A percentile compares a stretch with the other conserved stretches of the same genome.
These are phyloP conservation scores for Scomber colias DNA, from an alignment of 2,113 vertebrate species.

Conservation along the genomic window DNA sequence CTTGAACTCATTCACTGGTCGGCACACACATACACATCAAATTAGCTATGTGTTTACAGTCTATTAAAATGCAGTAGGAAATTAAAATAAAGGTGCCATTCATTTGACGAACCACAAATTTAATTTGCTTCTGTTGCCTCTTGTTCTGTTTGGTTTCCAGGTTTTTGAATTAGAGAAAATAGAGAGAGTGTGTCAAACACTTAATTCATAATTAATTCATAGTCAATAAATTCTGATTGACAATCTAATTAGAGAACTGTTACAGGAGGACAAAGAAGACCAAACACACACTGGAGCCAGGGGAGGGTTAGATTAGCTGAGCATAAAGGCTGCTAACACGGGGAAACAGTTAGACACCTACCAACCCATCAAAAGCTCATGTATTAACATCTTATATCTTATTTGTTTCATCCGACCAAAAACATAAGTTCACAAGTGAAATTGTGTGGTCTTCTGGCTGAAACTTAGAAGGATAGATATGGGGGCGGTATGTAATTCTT, in stretches of 20 bases:
- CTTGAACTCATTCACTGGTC: not conserved
- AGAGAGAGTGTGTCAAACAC: not conserved
- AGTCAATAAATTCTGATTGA: not conserved
- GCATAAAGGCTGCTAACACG: too few relatives aligned
- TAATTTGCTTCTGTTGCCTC: conserved; percentile 12
- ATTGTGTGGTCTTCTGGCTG: too few relatives aligned
- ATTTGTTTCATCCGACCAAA: too few relatives aligned
- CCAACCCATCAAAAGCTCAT: too few relatives aligned
- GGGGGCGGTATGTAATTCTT: too few relatives aligned
- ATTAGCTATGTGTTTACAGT: not conserved
- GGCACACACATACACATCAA: not conserved
- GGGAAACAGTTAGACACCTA: too few relatives aligned
- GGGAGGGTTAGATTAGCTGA: too few relatives aligned
- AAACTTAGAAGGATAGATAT: too few relatives aligned
- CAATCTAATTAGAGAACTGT: too few relatives aligned
- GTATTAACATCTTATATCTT: too few relatives aligned
- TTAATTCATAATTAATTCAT: conserved; percentile 2
- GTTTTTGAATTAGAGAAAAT: not conserved
- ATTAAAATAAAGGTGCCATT: not conserved
- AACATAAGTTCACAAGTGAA: too few relatives aligned
- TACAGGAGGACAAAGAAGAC: not conserved
- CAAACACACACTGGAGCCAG: not conserved
- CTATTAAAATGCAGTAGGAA: not conserved
- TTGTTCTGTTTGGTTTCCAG: not conserved
- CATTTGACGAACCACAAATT: not conserved